Base-by-base conservation (phyloP, 92 coral and sea anemone genomes). In the Virgularia gustaviana region DNA sequence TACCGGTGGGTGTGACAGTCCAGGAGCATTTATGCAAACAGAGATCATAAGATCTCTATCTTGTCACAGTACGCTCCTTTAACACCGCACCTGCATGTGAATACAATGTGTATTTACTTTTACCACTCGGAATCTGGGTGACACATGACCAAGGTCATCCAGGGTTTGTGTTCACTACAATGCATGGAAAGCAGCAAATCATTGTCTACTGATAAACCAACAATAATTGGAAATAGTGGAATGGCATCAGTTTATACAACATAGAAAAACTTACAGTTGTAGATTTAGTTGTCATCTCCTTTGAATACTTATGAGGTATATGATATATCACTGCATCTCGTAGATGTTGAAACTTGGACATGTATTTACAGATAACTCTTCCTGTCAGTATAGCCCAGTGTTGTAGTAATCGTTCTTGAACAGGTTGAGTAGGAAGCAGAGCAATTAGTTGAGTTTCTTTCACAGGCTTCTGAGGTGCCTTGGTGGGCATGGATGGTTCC, bases 221-320 rank as follows among this genome's bases (percentile, higher is more conserved):
- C 11, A 59, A 23, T 20, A 43, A 13, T 43, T 43, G 16, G 19
- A 20, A 20, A 20, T 15, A 43, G 13, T 43, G 51, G 51, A 43
- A 15, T 0, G 13, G 51, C 51, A 43, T 43, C 13, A 43, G 19
- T 13, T 0, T 43, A 41, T 41, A n/a, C 51, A 1, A 30, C 2
- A 12, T 47, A 13, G 34, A 30, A 71, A 52, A 64, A 83, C 81
- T 72, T 65, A 87, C 91, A 16, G 68, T 70, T 49, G 79, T 78
- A 18, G 91, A 87, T 62, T 83, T 86, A 15, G 31, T 22, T 62
- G 83, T 44, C 91, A 87, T 79, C 60, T 79, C 84, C 32, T 83
- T 79, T 0, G 78, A 32, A 63, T 76, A 84, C 0, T n/a, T 49
- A 41, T 87, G 92, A 27, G 85, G 85, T 22, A 87, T 79, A 52